Evolutionary conservation across 2,797 vertebrate species (phyloP).

Genomic region (Poeciliopsis infans): DNA sequence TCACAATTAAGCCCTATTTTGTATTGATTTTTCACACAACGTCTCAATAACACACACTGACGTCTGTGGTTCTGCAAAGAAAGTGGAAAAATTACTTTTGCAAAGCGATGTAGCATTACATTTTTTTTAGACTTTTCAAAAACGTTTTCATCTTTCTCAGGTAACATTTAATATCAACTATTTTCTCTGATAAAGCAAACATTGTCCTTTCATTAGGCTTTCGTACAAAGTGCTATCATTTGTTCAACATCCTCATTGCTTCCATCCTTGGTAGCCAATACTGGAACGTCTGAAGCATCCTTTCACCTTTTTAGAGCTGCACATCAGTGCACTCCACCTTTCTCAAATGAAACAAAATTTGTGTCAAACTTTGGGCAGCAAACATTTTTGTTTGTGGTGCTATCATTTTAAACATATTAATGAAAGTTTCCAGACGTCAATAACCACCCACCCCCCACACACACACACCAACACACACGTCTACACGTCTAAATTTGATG

Average conservation of each 20-base stretch:
- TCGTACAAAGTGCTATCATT: constrained; percentile 69
- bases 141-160: constrained; percentile 28
- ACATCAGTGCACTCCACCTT: not conserved
- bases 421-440: no score
- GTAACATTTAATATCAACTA: constrained; percentile 16
- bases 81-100: not conserved
- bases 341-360: no score
- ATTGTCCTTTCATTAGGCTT: constrained; percentile 38
- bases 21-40: not conserved
- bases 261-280: constrained; percentile 37
- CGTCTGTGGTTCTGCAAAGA: not conserved
- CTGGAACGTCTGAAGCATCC: constrained; percentile 21
- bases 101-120: not conserved
- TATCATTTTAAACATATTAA: no score
- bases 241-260: constrained; percentile 20
- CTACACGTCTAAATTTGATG: no score
- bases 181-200: constrained; percentile 44
- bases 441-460: no score
- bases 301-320: not conserved
- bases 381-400: no score
- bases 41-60: not conserved
- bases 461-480: no score
- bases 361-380: no score
- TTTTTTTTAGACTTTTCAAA: not conserved
- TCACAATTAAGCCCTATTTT: not conserved